Base-by-base conservation (phyloP, 2,888 invertebrate species). In the Monoplex corrugatus region DNA sequence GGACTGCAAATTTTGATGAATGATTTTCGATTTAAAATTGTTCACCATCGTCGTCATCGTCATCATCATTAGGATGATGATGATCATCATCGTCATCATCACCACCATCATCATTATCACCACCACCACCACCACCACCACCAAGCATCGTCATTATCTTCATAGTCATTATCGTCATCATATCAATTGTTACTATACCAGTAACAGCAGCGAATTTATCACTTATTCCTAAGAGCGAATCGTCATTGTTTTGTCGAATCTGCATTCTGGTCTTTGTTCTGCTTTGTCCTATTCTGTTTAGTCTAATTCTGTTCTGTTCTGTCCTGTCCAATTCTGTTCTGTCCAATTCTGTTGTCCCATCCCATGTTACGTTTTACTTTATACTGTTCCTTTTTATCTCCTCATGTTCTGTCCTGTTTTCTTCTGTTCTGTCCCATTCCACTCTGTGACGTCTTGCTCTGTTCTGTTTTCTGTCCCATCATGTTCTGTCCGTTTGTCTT, bases 1-100 rank as follows among this genome's bases (percentile, higher is more conserved):
- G n/a, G n/a, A n/a, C n/a, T n/a, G n/a, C n/a, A n/a, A n/a, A n/a
- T n/a, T n/a, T n/a, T n/a, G n/a, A n/a, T n/a, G n/a, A n/a, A n/a
- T n/a, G n/a, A n/a, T n/a, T n/a, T n/a, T n/a, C n/a, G n/a, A n/a
- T n/a, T n/a, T n/a, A n/a, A n/a, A n/a, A n/a, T n/a, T n/a, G n/a
- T n/a, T n/a, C n/a, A n/a, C n/a, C n/a, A n/a, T n/a, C n/a, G n/a
- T n/a, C n/a, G n/a, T n/a, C n/a, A n/a, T n/a, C n/a, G n/a, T n/a
- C n/a, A n/a, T n/a, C n/a, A n/a, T n/a, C n/a, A n/a, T n/a, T n/a
- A n/a, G n/a, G n/a, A n/a, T n/a, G n/a, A n/a, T n/a, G n/a, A n/a
- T n/a, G n/a, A 75, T 75, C 75, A 75, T 75, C 75, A 75, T 75
- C 75, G 28, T 75, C 75, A 75, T 75, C 75, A 75, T 75, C 75